Base-by-base conservation (phyloP, 1,140 invertebrate species). In the Chrysomallon squamiferum region DNA sequence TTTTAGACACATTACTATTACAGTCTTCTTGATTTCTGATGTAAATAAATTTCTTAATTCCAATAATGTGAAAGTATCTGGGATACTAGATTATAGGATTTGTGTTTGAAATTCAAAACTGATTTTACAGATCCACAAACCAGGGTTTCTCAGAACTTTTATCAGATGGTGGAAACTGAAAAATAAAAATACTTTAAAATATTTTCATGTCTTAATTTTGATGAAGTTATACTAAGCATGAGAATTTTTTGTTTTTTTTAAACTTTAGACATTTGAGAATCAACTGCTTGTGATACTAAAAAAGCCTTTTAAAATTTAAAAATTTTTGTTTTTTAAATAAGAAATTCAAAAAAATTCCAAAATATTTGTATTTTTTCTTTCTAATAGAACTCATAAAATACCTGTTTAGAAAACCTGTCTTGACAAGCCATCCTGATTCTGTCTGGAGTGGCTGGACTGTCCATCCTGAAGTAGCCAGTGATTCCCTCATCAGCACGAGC, bases 381-480 rank as follows among this genome's bases (percentile, higher is more conserved):
- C 35, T 38, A 7, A 38, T 7, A 38, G 35, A 5, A 38, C 6
- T 38, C 13, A 57, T 27, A 25, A 61, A 29, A 65, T 88, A 94
- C 93, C 88, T 91, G 90, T 63, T 88, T 81, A n/a, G 91, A 94
- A 45, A 97, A 90, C 71, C 91, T 81, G 85, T 98, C 95, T 65
- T 89, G 85, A 78, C 95, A 98, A 22, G 93, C 92, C 91, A 96
- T 92, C 50, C 96, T 89, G 73, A 98, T 96, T 58, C 91, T 88
- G 22, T 93, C 93, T 11, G 93, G 89, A 15, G 95, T 96, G 3
- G 94, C 94, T 22, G 96, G 96, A 3, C 93, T 90, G 80, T 96
- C 90, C 18, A 98, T 84, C 58, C 86, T 86, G 79, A 96, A 96
- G 43, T 85, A 83, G 7, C 52, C 52, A 0, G 80, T 75, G 5